A percentile compares a stretch with the other conserved stretches of the same genome.
phyloP scores from a whole-genome alignment of 2,113 vertebrate species.

The Neolamprologus modestus region DNA sequence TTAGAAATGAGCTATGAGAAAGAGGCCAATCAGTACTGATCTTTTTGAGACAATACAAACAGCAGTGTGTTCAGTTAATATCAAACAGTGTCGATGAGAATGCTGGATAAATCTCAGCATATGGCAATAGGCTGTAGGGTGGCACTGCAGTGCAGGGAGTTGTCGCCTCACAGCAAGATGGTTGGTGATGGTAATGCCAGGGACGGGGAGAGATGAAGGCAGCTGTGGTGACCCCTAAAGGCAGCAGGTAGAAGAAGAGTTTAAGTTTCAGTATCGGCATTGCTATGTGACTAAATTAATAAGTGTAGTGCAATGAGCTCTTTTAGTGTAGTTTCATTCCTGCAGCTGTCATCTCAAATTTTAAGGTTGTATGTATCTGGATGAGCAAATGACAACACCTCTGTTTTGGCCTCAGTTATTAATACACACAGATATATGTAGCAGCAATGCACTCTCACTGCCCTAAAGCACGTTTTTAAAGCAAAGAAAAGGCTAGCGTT shows the following conservation, averaged over 20 bases:
- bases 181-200: neutral
- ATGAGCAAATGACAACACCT: neutral
- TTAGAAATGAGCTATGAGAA: neutral
- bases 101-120: neutral
- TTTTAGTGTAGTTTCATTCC: neutral
- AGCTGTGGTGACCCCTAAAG: neutral
- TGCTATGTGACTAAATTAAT: neutral
- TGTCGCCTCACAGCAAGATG: neutral
- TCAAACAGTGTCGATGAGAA: neutral
- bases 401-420: neutral
- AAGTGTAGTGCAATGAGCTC: neutral
- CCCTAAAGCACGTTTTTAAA: neutral
- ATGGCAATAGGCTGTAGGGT: neutral
- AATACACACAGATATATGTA: neutral
- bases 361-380: neutral
- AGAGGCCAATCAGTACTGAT: neutral
- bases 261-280: neutral
- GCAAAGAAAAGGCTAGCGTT: neutral
- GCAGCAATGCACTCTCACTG: neutral
- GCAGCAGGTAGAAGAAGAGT: neutral
- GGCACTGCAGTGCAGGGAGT: neutral
- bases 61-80: neutral
- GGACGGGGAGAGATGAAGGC: neutral
- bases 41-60: neutral
- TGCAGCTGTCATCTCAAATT: neutral